phyloP scores from a whole-genome alignment of 2,888 invertebrate genomes.

The Caenorhabditis sp. region DNA sequence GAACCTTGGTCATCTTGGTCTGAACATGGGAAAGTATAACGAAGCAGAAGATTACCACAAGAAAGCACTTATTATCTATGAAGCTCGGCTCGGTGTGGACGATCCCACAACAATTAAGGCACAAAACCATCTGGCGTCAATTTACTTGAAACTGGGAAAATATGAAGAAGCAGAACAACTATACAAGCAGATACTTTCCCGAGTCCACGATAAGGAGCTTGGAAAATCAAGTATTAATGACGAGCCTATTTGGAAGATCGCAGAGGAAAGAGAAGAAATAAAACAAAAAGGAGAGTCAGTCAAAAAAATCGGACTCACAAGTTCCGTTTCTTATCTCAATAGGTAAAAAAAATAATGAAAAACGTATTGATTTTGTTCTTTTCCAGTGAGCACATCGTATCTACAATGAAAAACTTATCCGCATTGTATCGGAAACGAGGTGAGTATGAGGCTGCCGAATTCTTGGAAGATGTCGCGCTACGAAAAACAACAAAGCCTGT shows the following conservation, averaged over 20 bases:
- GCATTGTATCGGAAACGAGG: constrained; percentile 98
- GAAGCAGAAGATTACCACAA: constrained; percentile 87
- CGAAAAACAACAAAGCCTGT: constrained; percentile 88
- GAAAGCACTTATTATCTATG: constrained; percentile 95
- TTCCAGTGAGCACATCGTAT: constrained; percentile 90
- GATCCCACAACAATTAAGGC: constrained; percentile 99
- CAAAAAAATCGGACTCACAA: neutral
- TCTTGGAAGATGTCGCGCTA: constrained; percentile 97
- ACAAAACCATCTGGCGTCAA: constrained; percentile 99
- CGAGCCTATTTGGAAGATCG: constrained; percentile 92
- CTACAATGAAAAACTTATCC: constrained; percentile 97
- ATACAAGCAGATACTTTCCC: constrained; percentile 92
- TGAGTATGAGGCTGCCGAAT: constrained; percentile 99
- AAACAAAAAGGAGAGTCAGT: constrained; percentile 85
- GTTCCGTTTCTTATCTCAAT: constrained; percentile 89
- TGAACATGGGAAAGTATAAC: constrained; percentile 99
- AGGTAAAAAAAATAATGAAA: constrained; percentile 75
- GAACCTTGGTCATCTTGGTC: constrained; percentile 97
- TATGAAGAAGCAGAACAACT: constrained; percentile 98
- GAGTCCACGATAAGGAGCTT: constrained; percentile 97
- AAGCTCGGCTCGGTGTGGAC: constrained; percentile 95
- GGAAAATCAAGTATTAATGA: constrained; percentile 87
- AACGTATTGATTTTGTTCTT: too few species aligned
- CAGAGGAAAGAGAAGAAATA: constrained; percentile 98
- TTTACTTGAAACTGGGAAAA: constrained; percentile 97